phyloP scores from a whole-genome alignment of 2,888 invertebrate genomes.

The Drosophila kokeensis region DNA sequence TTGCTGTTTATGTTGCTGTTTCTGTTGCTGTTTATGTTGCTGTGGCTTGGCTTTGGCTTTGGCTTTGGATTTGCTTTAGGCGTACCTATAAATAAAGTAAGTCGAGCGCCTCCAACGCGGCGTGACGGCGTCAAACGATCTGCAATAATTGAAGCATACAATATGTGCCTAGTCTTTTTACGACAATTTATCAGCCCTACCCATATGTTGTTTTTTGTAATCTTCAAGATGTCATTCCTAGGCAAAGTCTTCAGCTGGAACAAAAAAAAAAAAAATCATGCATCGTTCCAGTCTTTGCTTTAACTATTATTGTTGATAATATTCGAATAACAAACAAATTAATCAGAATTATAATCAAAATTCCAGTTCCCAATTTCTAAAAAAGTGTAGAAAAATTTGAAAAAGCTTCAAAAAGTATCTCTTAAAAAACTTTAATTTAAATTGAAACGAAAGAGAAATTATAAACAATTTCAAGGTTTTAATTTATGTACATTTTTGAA shows the following conservation, averaged over 20 bases:
- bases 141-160: constrained; percentile 29
- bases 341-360: background rate
- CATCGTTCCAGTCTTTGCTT: background rate
- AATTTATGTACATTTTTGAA: background rate
- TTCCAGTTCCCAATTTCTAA: background rate
- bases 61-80: constrained; percentile 2
- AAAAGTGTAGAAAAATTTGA: too few relatives aligned
- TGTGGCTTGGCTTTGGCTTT: constrained; percentile 15
- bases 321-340: background rate
- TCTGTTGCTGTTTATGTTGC: background rate
- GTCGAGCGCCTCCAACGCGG: constrained; percentile 44
- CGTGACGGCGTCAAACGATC: constrained; percentile 45
- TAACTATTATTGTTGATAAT: background rate
- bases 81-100: constrained; percentile 54
- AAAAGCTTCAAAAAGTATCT: background rate
- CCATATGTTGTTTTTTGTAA: background rate
- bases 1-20: constrained; percentile 5
- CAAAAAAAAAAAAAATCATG: background rate
- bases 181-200: background rate
- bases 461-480: background rate
- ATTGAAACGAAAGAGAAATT: too few relatives aligned
- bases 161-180: background rate
- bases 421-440: too few relatives aligned
- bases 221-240: background rate
- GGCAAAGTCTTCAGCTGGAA: background rate